These are phyloP conservation scores for Sorex fumeus DNA, from an alignment of 2,113 vertebrate species.

Conservation along the genomic window DNA sequence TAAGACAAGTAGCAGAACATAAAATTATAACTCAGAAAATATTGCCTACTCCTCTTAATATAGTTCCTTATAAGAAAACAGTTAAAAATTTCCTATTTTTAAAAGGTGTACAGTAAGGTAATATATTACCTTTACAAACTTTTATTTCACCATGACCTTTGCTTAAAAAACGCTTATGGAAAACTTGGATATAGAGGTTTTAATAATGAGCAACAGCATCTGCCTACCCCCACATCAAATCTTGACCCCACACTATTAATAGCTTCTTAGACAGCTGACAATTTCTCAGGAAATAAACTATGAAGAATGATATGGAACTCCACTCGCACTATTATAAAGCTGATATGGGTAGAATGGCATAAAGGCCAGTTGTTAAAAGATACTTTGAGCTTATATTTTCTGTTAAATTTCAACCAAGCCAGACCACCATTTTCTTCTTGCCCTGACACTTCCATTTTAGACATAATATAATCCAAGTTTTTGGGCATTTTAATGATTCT, in stretches of 20 bases:
- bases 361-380: neutral
- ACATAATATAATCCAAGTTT: neutral
- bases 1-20: neutral
- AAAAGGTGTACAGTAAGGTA: neutral
- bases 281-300: conserved; percentile 19
- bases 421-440: neutral
- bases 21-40: conserved; percentile 23
- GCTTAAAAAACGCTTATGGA: neutral
- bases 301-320: neutral
- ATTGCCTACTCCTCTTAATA: neutral
- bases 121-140: conserved; percentile 17
- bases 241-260: neutral
- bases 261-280: neutral
- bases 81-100: neutral
- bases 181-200: neutral
- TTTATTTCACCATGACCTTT: too few relatives aligned
- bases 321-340: neutral
- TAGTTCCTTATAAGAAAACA: neutral
- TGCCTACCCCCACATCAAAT: neutral
- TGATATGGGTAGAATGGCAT: neutral
- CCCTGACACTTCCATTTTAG: neutral
- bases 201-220: neutral
- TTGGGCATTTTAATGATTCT: conserved; percentile 21
- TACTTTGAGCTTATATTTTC: neutral
- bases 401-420: conserved; percentile 41